Evolutionary conservation across 2,797 vertebrate species (phyloP), one percentile per base, ranked within the genome.

Genomic region (Phrynocephalus forsythii): DNA sequence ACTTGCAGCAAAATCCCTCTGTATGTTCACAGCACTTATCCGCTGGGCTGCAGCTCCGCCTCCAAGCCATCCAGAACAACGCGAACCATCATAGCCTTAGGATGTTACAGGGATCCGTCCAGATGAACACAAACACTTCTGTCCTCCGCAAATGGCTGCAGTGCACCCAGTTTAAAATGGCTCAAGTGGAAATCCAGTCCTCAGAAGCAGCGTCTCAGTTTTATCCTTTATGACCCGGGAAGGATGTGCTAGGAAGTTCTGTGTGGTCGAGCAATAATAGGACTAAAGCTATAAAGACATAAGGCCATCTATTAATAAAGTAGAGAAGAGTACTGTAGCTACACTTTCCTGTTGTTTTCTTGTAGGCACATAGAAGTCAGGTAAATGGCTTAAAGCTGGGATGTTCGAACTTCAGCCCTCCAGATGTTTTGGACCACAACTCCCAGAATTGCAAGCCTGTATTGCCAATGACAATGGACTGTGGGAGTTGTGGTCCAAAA

Each of bases 151-250:
- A 99, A 92, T 99, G 99, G 99, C 97, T 99, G 68, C 99, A 98
- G 94, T 99, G 99, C 91, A 99, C 98, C 48, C 99, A 99, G 92
- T 99, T 99, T 95, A 99, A 99, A 94, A 99, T 99, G 99, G 99
- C 99, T 88, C 99, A 99, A 96, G 99, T 99, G 96, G 99, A 99
- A 95, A 99, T 99, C 95, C 99, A 99, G 96, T 99, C 99, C 0
- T 99, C 99, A 0, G 99, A 99, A 96, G 99, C 99, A 1, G 98
- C 99, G 4, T 99, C 99, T 26, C 99, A 99, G 87, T 99, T 99
- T 95, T 99, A 99, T 95, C 99, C 99, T 92, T 98, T 99, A 96
- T 99, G 97, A 99, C 95, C 90, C 56, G 85, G 84, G 82, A 89
- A 71, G 88, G 87, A 91, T 89, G 92, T 93, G 93, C 93, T 87